A percentile compares a stretch with the other conserved stretches of the same genome.
Conservation (phyloP, 2,888 invertebrate genomes). For the Troilus luridus region DNA sequence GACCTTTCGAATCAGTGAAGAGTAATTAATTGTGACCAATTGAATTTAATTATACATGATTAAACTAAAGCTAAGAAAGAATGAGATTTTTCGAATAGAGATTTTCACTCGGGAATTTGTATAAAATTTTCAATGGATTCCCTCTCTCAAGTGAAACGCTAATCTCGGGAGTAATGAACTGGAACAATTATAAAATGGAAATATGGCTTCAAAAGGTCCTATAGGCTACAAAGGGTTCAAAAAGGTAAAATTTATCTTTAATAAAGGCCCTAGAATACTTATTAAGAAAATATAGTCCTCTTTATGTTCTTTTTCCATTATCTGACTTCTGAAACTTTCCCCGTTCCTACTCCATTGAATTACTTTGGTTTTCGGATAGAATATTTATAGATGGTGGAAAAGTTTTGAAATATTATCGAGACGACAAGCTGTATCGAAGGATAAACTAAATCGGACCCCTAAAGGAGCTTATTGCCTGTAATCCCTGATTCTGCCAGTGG, state of each 20-base stretch:
- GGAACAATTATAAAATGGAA: constrained; percentile 5
- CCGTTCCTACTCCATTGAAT: neutral
- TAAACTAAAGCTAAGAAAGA: neutral
- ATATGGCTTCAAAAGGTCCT: neutral
- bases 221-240: neutral
- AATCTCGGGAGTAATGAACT: neutral
- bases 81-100: neutral
- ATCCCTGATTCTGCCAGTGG: neutral
- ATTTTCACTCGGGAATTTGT: neutral
- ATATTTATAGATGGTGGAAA: neutral
- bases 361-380: neutral
- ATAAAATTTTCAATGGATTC: neutral
- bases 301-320: neutral
- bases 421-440: neutral
- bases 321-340: neutral
- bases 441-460: neutral
- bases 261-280: neutral
- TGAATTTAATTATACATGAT: no score
- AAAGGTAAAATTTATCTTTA: constrained; percentile 28
- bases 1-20: no score
- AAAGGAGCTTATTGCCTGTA: neutral
- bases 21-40: no score
- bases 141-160: neutral
- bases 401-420: neutral
- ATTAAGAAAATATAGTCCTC: neutral